Evolutionary conservation across 2,888 invertebrate genomes (phyloP).

Genomic region (Pycnomerus fuliginosus): DNA sequence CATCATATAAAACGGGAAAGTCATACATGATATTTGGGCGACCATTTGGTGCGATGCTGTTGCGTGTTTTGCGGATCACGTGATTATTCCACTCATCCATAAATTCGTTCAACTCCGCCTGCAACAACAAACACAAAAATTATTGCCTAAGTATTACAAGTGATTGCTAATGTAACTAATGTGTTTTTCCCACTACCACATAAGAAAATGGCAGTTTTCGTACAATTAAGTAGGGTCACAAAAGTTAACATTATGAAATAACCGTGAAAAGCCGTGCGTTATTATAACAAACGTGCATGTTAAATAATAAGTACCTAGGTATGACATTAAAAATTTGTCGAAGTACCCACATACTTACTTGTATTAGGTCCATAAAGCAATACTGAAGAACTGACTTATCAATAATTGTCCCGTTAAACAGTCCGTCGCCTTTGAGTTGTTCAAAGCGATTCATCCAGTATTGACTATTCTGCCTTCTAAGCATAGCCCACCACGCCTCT

Average conservation of each 20-base stretch:
- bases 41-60: conserved; percentile 4
- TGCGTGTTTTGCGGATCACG: not conserved
- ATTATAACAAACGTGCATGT: too few species aligned
- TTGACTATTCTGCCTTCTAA: conserved; percentile 11
- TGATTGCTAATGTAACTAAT: too few species aligned
- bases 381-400: conserved; percentile 12
- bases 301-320: too few species aligned
- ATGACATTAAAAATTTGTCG: too few species aligned
- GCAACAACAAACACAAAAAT: too few species aligned
- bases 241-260: too few species aligned
- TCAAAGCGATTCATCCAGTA: conserved; percentile 23
- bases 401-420: conserved; percentile 9
- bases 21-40: conserved; percentile 1
- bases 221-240: too few species aligned
- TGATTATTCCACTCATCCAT: not conserved
- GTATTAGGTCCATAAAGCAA: conserved; percentile 3
- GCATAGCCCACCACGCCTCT: conserved; percentile 18
- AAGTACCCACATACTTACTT: too few species aligned
- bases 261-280: too few species aligned
- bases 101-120: not conserved
- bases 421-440: conserved; percentile 14
- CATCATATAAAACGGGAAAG: conserved; percentile 2
- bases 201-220: too few species aligned
- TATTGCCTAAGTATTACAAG: too few species aligned
- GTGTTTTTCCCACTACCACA: too few species aligned